Conservation (phyloP, 2,888 invertebrate species). For the Entomobrya multifasciata region DNA sequence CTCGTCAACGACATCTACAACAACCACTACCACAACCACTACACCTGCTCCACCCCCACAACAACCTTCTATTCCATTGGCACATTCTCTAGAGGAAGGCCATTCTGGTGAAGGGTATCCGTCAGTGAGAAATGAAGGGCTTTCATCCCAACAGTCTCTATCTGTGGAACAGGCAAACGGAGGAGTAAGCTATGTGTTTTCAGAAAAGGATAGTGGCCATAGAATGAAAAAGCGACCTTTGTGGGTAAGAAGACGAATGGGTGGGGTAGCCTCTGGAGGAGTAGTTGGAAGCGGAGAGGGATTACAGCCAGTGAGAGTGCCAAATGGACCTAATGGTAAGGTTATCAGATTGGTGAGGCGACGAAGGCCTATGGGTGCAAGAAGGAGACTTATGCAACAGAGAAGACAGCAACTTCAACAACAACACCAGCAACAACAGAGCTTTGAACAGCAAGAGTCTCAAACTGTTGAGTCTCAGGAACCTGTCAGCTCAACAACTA, state of each 20-base stretch:
- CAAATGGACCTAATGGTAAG: conserved; percentile 65
- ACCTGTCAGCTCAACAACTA: not conserved
- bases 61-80: conserved; percentile 3
- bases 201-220: conserved; percentile 59
- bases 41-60: conserved; percentile 27
- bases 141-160: conserved; percentile 37
- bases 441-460: not conserved
- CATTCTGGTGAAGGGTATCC: conserved; percentile 10
- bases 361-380: conserved; percentile 58
- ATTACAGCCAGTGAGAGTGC: conserved; percentile 42
- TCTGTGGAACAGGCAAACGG: conserved; percentile 8
- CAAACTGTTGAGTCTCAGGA: conserved; percentile 1
- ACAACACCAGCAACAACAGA: conserved; percentile 37
- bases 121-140: too few species aligned
- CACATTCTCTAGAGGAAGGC: conserved; percentile 20
- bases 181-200: conserved; percentile 62
- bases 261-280: conserved; percentile 23
- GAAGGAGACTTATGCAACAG: conserved; percentile 50
- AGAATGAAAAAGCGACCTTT: conserved; percentile 65
- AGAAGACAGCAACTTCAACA: conserved; percentile 26
- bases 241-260: conserved; percentile 72
- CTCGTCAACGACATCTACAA: conserved; percentile 9
- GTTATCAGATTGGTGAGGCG: conserved; percentile 77
- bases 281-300: conserved; percentile 48
- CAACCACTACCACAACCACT: not conserved